A percentile compares a stretch with the other conserved stretches of the same genome.
phyloP scores from a whole-genome alignment of 1,140 invertebrate genomes.

The Grapholita molesta region DNA sequence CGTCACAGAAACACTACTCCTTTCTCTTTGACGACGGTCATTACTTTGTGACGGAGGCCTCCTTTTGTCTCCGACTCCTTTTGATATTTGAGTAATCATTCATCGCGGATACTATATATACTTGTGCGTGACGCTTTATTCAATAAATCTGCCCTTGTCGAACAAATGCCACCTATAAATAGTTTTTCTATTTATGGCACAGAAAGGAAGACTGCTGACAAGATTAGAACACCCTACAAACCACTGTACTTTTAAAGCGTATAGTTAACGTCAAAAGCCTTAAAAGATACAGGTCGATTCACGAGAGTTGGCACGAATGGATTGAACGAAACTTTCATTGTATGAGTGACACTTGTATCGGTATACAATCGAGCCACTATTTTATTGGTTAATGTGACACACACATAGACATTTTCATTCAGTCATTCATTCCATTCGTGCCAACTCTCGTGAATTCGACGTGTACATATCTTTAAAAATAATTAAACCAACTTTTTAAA shows the following conservation, averaged over 20 bases:
- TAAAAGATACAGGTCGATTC: no score
- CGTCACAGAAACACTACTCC: constrained; percentile 17
- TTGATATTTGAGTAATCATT: constrained; percentile 8
- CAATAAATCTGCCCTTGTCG: not conserved
- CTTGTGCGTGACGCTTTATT: not conserved
- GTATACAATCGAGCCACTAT: no score
- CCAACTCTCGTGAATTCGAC: no score
- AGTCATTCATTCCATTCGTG: no score
- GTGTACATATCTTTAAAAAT: no score
- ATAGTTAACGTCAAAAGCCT: not conserved
- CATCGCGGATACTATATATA: not conserved
- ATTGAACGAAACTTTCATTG: no score
- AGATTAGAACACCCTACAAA: not conserved
- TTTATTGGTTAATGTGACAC: no score
- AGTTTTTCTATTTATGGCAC: not conserved
- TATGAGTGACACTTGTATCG: no score
- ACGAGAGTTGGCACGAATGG: no score
- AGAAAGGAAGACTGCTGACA: not conserved
- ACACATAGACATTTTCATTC: no score
- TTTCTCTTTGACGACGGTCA: constrained; percentile 12
- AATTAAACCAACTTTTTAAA: no score
- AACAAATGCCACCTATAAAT: not conserved
- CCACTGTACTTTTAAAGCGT: no score
- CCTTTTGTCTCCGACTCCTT: constrained; percentile 11
- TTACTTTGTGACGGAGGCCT: constrained; percentile 5